Percentiles rank a stretch among this genome's conserved stretches.
phyloP scores from a whole-genome alignment of 2,113 vertebrate genomes.

The Tenebrosternarchus preto region DNA sequence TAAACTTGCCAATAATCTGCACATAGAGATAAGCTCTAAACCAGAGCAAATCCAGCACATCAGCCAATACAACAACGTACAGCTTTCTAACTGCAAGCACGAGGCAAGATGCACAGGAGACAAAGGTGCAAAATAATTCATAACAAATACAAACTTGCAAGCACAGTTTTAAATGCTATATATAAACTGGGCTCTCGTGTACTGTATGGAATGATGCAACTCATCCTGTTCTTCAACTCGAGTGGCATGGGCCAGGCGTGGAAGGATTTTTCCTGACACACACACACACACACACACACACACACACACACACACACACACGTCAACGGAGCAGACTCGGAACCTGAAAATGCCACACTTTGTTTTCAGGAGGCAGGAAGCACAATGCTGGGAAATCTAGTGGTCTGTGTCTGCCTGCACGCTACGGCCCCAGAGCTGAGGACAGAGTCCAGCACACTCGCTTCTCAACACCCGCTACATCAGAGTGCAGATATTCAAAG shows the following conservation, averaged over 20 bases:
- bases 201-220: not conserved
- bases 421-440: constrained; percentile 12
- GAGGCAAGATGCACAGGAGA: not conserved
- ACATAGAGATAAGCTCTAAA: not conserved
- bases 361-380: constrained; percentile 46
- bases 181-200: not conserved
- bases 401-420: constrained; percentile 1
- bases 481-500: not conserved
- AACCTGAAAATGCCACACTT: constrained; percentile 30
- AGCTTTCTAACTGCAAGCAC: not conserved
- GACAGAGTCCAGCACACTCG: not conserved
- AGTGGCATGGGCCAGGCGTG: constrained; percentile 5
- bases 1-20: not conserved
- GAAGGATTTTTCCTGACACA: not conserved
- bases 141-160: not conserved
- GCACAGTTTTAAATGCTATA: not conserved
- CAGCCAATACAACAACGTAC: not conserved
- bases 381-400: constrained; percentile 53
- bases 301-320: not conserved
- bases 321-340: constrained; percentile 18
- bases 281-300: not conserved
- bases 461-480: not conserved
- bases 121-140: not conserved
- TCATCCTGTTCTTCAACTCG: constrained; percentile 1
- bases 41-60: not conserved